A percentile compares a stretch with the other conserved stretches of the same genome.
Conservation (phyloP, 2,113 vertebrate genomes). For the Thryonomys swinderianus region DNA sequence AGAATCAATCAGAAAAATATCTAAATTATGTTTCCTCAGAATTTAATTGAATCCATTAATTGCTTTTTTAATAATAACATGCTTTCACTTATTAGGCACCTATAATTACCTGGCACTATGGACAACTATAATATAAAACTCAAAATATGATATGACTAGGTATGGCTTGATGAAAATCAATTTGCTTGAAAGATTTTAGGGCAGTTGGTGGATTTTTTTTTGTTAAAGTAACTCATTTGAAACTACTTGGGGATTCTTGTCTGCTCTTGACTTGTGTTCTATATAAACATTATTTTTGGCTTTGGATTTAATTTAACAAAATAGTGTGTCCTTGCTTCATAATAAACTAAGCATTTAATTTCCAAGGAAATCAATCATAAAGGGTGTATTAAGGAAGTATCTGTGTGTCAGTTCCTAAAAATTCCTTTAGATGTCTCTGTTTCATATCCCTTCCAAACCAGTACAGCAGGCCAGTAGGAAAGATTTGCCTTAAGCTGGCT, state of each 20-base stretch:
- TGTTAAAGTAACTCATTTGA: not conserved
- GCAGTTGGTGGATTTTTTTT: not conserved
- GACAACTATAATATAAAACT: not conserved
- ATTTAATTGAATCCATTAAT: slow-evolving; percentile 1
- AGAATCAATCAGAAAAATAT: slow-evolving; percentile 13
- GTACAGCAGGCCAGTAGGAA: not conserved
- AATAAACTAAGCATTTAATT: not conserved
- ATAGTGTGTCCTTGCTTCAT: not conserved
- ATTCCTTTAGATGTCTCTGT: slow-evolving; percentile 64
- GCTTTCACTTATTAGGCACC: not conserved
- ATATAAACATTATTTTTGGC: not conserved
- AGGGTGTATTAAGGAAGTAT: not conserved
- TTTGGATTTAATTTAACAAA: slow-evolving; percentile 12
- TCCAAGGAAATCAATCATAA: not conserved
- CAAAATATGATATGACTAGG: not conserved
- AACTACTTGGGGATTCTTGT: not conserved
- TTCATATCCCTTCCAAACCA: not conserved
- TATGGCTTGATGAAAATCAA: not conserved
- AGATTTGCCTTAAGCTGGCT: accelerated
- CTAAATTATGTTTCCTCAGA: not conserved
- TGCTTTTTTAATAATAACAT: not conserved
- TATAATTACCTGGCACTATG: not conserved
- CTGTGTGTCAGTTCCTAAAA: slow-evolving; percentile 6
- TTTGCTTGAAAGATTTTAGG: not conserved
- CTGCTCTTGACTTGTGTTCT: not conserved